Evolutionary conservation across 2,888 invertebrate species (phyloP).

Genomic region (Drosophila eohydei): DNA sequence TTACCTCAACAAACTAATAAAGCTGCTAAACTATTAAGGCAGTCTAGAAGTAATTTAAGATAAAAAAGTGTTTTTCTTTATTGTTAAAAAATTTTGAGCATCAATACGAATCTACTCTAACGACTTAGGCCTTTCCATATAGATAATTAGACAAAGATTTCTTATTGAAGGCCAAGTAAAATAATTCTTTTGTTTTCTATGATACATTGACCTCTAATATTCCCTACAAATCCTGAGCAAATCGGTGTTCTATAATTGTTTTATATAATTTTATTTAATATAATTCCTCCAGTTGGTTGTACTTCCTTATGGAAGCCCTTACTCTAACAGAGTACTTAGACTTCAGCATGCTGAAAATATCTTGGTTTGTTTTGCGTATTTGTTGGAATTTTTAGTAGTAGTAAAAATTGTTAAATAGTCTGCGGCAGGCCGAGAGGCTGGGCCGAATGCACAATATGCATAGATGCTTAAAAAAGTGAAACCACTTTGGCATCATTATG

Average conservation of each 20-base stretch:
- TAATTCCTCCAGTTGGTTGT: no score
- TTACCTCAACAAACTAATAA: no score
- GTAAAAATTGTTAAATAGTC: slow-evolving; percentile 78
- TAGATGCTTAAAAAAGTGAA: slow-evolving; percentile 64
- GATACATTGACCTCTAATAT: background rate
- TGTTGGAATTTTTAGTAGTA: slow-evolving; percentile 71
- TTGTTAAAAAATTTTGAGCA: no score
- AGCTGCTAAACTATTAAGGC: no score
- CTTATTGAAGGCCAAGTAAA: no score
- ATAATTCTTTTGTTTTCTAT: background rate
- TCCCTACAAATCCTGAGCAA: background rate
- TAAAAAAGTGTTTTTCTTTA: no score
- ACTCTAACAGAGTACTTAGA: background rate
- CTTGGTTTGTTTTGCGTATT: background rate
- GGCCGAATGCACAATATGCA: slow-evolving; percentile 44
- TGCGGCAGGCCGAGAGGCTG: slow-evolving; percentile 71
- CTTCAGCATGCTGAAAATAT: background rate
- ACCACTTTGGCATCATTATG: slow-evolving; percentile 68
- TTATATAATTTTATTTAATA: no score
- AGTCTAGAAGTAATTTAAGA: no score
- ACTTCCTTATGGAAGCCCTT: background rate
- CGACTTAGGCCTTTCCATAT: no score
- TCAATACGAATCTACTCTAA: no score
- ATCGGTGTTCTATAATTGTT: no score
- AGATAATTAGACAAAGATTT: no score